A percentile compares a stretch with the other conserved stretches of the same genome.
Evolutionary conservation across 1,140 invertebrate genomes (phyloP).

Genomic region (Bombus pyrosoma): DNA sequence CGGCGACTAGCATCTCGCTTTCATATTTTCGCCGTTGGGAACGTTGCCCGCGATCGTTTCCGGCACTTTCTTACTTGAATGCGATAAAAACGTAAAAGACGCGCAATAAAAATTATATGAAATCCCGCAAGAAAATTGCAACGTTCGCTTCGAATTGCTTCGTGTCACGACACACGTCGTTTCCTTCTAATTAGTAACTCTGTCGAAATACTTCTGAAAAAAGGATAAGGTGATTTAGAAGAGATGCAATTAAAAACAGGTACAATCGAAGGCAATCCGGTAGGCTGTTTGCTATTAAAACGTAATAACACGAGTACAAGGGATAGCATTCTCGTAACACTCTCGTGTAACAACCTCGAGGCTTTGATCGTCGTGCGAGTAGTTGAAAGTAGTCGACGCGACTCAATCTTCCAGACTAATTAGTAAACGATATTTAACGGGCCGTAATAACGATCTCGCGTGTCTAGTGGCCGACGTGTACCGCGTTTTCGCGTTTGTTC

Average conservation of each 20-base stretch:
- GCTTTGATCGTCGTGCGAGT: neutral
- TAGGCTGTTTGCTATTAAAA: neutral
- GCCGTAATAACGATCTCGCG: constrained; percentile 61
- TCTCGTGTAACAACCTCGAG: neutral
- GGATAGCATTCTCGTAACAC: neutral
- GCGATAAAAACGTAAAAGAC: neutral
- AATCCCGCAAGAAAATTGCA: neutral
- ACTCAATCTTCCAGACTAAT: constrained; percentile 54
- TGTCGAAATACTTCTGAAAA: neutral
- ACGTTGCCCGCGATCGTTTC: neutral
- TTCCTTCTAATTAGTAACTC: neutral
- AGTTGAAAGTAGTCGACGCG: neutral
- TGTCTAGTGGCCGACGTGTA: constrained; percentile 46
- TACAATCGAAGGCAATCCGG: neutral
- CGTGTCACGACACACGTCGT: neutral
- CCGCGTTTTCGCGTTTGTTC: constrained; percentile 60
- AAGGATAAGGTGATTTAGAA: neutral
- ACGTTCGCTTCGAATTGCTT: neutral
- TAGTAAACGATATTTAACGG: constrained; percentile 73
- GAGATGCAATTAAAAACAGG: neutral
- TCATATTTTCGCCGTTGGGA: neutral
- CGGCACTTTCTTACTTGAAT: neutral
- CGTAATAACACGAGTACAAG: neutral
- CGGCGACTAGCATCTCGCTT: constrained; percentile 5
- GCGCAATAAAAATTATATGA: neutral